Evolutionary conservation across 2,888 invertebrate species (phyloP).

Genomic region (Kuschelorhynchus macadamiae): DNA sequence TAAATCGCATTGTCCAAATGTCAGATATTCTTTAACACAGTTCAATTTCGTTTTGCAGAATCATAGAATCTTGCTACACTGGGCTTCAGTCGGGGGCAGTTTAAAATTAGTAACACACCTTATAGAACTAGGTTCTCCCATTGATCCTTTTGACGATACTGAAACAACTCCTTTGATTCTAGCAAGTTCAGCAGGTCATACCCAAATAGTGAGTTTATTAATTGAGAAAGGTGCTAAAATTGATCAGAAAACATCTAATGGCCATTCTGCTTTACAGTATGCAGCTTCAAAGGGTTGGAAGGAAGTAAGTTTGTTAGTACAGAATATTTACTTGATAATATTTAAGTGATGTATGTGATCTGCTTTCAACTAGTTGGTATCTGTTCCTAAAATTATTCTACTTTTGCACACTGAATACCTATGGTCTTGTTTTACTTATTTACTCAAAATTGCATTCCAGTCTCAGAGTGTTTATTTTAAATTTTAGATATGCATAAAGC

Average conservation of each 20-base stretch:
- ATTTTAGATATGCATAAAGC: conserved; percentile 75
- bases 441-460: not conserved
- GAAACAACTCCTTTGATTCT: conserved; percentile 85
- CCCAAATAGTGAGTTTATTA: conserved; percentile 77
- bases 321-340: no score
- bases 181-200: conserved; percentile 83
- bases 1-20: no score
- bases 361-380: no score
- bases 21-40: no score
- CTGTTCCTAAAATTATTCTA: no score
- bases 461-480: not conserved
- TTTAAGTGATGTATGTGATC: no score
- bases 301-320: conserved; percentile 73
- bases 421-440: no score
- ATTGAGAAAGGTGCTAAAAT: conserved; percentile 80
- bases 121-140: conserved; percentile 75
- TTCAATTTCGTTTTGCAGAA: conserved; percentile 71
- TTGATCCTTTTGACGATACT: conserved; percentile 82
- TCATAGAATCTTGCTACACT: conserved; percentile 81
- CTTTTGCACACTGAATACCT: no score
- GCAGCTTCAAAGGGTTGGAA: conserved; percentile 87
- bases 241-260: conserved; percentile 79
- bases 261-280: conserved; percentile 88
- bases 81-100: conserved; percentile 86
- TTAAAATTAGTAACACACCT: conserved; percentile 80